These are phyloP conservation scores for Drosophila carrolli DNA, from an alignment of 1,140 invertebrate genomes.

Conservation along the genomic window DNA sequence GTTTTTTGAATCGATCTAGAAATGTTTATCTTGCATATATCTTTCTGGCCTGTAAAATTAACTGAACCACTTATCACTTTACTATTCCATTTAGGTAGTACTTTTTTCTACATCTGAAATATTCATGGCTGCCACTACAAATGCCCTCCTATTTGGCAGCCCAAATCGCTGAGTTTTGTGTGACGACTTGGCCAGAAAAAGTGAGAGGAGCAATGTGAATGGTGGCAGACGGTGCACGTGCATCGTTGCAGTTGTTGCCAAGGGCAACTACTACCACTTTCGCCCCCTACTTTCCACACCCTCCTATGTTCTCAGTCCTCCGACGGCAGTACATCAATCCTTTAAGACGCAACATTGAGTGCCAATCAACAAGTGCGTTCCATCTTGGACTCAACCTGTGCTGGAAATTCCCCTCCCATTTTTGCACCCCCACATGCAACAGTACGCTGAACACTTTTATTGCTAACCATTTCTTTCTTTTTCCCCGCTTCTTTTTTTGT, in stretches of 20 bases:
- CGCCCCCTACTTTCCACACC: neutral
- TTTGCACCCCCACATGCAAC: conserved; percentile 51
- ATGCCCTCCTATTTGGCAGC: conserved; percentile 14
- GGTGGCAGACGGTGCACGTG: conserved; percentile 50
- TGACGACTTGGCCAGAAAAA: conserved; percentile 27
- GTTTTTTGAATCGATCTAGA: too few relatives aligned
- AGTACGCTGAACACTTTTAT: conserved; percentile 79
- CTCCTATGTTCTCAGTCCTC: neutral
- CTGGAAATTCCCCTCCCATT: neutral
- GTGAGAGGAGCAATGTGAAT: neutral
- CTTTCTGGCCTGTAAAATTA: conserved; percentile 1
- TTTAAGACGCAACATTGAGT: conserved; percentile 82
- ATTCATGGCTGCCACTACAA: conserved; percentile 40
- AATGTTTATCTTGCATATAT: neutral
- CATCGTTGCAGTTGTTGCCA: conserved; percentile 59
- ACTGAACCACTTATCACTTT: conserved; percentile 11
- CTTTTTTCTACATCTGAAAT: neutral
- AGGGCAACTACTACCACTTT: conserved; percentile 28
- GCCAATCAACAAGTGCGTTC: conserved; percentile 81
- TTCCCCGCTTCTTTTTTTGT: conserved; percentile 13
- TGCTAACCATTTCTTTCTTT: conserved; percentile 75
- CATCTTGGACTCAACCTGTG: conserved; percentile 59
- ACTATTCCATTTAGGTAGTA: neutral
- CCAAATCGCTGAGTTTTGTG: conserved; percentile 9
- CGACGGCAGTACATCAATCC: conserved; percentile 72